Percentiles rank a stretch among this genome's conserved stretches.
phyloP scores from a whole-genome alignment of 2,113 vertebrate species.

The Connochaetes taurinus region DNA sequence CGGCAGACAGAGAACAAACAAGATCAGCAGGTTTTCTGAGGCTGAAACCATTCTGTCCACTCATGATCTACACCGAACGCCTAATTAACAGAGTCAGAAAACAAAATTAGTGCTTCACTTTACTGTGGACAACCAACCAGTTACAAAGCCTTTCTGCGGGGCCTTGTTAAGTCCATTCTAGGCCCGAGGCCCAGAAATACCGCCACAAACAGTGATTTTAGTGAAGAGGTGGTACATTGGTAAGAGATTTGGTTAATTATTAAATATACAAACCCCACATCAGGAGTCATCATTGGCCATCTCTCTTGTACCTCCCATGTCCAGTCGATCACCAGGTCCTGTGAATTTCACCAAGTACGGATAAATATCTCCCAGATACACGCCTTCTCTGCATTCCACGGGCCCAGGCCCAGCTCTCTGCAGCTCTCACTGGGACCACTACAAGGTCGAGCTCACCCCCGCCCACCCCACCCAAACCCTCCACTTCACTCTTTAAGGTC shows the following conservation, averaged over 20 bases:
- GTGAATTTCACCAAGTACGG: neutral
- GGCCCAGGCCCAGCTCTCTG: neutral
- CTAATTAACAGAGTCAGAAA: neutral
- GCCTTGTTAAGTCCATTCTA: neutral
- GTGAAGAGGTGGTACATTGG: neutral
- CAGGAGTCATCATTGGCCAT: neutral
- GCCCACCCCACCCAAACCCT: neutral
- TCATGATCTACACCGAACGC: neutral
- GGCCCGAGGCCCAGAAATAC: neutral
- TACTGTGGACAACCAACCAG: neutral
- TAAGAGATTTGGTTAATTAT: neutral
- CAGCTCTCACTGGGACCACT: neutral
- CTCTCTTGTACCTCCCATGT: neutral
- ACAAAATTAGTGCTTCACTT: neutral
- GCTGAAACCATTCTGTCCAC: neutral
- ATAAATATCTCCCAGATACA: neutral
- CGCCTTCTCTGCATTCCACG: neutral
- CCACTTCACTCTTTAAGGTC: neutral
- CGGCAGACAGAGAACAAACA: neutral
- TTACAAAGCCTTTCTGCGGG: neutral
- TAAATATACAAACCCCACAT: neutral
- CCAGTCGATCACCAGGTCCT: neutral
- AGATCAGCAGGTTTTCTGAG: neutral
- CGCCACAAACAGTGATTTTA: neutral
- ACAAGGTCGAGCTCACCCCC: fast-evolving